phyloP scores from a whole-genome alignment of 2,888 invertebrate genomes.

The Lochmaea capreae region DNA sequence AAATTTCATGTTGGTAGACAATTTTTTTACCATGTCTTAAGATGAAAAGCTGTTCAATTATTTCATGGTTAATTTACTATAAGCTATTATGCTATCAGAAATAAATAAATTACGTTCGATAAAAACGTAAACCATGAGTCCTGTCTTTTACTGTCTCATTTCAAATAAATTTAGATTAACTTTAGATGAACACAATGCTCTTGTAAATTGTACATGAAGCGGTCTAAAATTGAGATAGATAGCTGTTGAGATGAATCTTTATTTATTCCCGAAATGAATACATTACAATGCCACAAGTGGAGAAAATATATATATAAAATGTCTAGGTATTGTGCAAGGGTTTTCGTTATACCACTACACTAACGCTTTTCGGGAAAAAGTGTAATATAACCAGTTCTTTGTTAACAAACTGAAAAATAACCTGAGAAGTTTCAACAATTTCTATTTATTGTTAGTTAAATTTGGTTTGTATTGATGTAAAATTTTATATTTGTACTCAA shows the following conservation, averaged over 20 bases:
- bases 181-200: not conserved
- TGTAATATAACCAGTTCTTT: too few species aligned
- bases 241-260: constrained; percentile 5
- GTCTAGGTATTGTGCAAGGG: not conserved
- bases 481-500: too few species aligned
- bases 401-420: too few species aligned
- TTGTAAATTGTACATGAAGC: constrained; percentile 8
- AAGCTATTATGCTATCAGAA: not conserved
- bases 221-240: constrained; percentile 5
- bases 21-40: too few species aligned
- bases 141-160: not conserved
- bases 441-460: too few species aligned
- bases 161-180: not conserved
- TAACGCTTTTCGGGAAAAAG: too few species aligned
- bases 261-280: constrained; percentile 9
- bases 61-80: not conserved
- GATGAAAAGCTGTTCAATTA: not conserved
- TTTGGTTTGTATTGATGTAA: too few species aligned
- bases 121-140: not conserved
- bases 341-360: too few species aligned
- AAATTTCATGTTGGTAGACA: too few species aligned
- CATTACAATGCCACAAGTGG: constrained; percentile 8
- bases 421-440: too few species aligned
- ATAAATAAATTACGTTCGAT: too few species aligned
- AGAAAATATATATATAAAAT: not conserved